phyloP scores from a whole-genome alignment of 2,113 vertebrate species.

The Hippopotamus amphibius region DNA sequence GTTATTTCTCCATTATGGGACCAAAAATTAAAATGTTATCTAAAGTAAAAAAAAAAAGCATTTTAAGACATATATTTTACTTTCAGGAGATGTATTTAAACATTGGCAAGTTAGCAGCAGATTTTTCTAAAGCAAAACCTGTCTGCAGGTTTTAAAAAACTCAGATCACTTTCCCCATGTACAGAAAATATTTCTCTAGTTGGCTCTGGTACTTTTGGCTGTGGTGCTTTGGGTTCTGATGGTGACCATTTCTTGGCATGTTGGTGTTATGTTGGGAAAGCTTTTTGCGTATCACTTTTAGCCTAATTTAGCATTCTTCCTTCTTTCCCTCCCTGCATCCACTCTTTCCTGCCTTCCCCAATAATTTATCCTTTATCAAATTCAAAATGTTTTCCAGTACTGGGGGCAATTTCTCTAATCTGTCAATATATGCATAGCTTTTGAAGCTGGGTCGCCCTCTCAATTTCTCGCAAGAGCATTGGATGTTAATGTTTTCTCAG shows the following conservation, averaged over 20 bases:
- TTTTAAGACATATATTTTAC: neutral
- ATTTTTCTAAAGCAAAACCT: constrained; percentile 34
- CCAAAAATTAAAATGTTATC: neutral
- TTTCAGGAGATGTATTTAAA: neutral
- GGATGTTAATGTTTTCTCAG: constrained; percentile 8
- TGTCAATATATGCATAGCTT: neutral
- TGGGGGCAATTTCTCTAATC: neutral
- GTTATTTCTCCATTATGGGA: neutral
- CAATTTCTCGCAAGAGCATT: neutral
- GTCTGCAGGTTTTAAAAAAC: neutral
- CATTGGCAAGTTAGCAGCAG: neutral
- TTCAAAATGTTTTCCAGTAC: neutral
- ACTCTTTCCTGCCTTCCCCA: neutral
- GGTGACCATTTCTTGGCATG: neutral
- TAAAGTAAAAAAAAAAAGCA: neutral
- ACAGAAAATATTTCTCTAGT: neutral
- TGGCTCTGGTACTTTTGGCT: neutral
- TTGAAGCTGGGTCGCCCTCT: neutral
- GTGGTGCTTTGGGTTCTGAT: neutral
- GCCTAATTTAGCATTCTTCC: neutral
- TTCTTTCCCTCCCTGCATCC: neutral
- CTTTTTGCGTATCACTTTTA: constrained; percentile 11
- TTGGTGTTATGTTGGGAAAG: neutral
- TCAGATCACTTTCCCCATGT: neutral
- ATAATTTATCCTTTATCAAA: neutral